phyloP scores from a whole-genome alignment of 2,888 invertebrate species.

The Stenodema calcarata region DNA sequence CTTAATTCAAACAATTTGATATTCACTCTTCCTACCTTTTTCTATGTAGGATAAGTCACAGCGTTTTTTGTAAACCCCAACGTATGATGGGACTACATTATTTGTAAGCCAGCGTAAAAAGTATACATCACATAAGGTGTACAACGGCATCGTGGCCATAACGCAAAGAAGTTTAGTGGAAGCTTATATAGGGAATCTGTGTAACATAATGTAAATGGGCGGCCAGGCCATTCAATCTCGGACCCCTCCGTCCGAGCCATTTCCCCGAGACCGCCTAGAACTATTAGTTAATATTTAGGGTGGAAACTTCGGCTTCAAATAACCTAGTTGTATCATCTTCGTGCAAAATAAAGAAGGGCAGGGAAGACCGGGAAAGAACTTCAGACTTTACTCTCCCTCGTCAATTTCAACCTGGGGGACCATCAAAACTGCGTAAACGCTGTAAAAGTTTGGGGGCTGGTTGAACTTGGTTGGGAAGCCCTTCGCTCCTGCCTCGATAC shows the following conservation, averaged over 20 bases:
- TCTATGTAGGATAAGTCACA: too few species aligned
- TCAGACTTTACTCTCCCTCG: slow-evolving; percentile 6
- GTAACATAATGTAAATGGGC: not conserved
- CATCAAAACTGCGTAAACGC: slow-evolving; percentile 41
- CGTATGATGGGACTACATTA: too few species aligned
- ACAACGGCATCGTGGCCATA: too few species aligned
- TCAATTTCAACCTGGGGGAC: slow-evolving; percentile 26
- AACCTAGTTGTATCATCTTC: slow-evolving; percentile 30
- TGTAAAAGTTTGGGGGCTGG: slow-evolving; percentile 17
- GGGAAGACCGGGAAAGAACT: not conserved
- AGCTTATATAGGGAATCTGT: not conserved
- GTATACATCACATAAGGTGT: too few species aligned
- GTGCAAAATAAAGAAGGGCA: slow-evolving; percentile 3
- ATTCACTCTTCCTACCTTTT: too few species aligned
- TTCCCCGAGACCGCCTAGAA: not conserved
- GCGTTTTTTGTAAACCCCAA: too few species aligned
- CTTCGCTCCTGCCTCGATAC: not conserved
- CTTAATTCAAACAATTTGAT: too few species aligned
- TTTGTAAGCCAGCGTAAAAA: too few species aligned
- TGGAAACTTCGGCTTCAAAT: slow-evolving; percentile 14
- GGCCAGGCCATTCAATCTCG: not conserved
- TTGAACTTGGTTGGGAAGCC: slow-evolving; percentile 21
- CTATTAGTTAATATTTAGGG: slow-evolving; percentile 30
- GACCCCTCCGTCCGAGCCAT: not conserved
- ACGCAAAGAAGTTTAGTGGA: too few species aligned